phyloP scores from a whole-genome alignment of 1,140 invertebrate species.

The Adoxophyes honmai region DNA sequence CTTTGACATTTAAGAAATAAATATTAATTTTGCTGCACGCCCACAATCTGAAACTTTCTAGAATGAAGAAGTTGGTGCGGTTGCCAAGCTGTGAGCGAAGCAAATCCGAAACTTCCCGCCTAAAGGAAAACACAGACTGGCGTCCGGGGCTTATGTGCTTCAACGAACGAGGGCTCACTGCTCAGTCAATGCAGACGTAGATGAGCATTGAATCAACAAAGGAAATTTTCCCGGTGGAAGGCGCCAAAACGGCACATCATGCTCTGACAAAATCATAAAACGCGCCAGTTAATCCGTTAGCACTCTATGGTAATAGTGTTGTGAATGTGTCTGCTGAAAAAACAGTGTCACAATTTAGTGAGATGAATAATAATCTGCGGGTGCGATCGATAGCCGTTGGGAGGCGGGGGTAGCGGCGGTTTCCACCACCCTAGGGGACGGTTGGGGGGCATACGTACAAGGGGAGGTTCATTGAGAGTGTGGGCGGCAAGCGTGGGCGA shows the following conservation, averaged over 20 bases:
- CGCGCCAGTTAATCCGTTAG: not conserved
- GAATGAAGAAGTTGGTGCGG: not conserved
- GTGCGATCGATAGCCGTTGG: conserved; percentile 61
- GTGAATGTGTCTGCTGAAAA: conserved; percentile 10
- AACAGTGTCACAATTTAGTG: conserved; percentile 39
- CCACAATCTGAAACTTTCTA: not conserved
- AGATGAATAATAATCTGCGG: conserved; percentile 73
- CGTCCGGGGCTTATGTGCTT: too few species aligned
- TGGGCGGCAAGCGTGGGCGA: conserved; percentile 76
- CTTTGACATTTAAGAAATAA: not conserved
- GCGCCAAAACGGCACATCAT: not conserved
- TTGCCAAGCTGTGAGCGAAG: not conserved
- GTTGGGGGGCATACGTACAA: conserved; percentile 21
- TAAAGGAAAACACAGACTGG: too few species aligned
- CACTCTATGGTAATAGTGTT: conserved; percentile 6
- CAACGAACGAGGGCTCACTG: too few species aligned
- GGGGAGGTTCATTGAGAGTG: conserved; percentile 79
- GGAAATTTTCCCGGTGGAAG: not conserved
- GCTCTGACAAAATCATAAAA: not conserved
- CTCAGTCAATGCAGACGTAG: too few species aligned
- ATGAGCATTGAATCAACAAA: not conserved
- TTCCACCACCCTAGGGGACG: conserved; percentile 16
- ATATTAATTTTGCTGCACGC: not conserved
- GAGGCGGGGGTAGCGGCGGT: conserved; percentile 28
- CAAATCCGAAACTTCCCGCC: too few species aligned